These are phyloP conservation scores for Oasisia sp. DNA, from an alignment of 2,888 invertebrate genomes.

Conservation along the genomic window DNA sequence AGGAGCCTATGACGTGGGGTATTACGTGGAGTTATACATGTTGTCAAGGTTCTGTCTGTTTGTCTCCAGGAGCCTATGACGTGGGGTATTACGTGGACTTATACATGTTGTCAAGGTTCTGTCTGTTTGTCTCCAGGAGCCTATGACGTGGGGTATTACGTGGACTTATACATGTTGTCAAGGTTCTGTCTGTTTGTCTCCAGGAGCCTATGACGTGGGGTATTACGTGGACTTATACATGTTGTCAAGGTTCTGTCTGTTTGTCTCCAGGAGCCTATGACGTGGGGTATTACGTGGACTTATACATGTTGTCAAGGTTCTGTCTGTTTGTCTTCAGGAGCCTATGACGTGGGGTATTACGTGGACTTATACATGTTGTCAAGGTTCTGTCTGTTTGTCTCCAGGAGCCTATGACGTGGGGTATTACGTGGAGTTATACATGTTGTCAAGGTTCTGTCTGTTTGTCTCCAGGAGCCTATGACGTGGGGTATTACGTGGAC, in stretches of 20 bases:
- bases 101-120: neutral
- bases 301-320: neutral
- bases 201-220: constrained; percentile 33
- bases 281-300: constrained; percentile 37
- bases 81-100: constrained; percentile 36
- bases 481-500: constrained; percentile 37
- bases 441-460: neutral
- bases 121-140: neutral
- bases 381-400: neutral
- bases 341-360: constrained; percentile 36
- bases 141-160: constrained; percentile 37
- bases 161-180: neutral
- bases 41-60: neutral
- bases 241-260: neutral
- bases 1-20: constrained; percentile 33
- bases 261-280: neutral
- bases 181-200: neutral
- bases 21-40: neutral
- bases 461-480: neutral
- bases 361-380: neutral
- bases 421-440: constrained; percentile 35
- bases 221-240: neutral
- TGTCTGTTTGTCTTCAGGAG: neutral
- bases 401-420: neutral
- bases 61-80: neutral